Percentiles rank a stretch among this genome's conserved stretches.
These are phyloP conservation scores for Tyrophagus putrescentiae DNA, from an alignment of 1,140 invertebrate genomes.

Conservation along the genomic window DNA sequence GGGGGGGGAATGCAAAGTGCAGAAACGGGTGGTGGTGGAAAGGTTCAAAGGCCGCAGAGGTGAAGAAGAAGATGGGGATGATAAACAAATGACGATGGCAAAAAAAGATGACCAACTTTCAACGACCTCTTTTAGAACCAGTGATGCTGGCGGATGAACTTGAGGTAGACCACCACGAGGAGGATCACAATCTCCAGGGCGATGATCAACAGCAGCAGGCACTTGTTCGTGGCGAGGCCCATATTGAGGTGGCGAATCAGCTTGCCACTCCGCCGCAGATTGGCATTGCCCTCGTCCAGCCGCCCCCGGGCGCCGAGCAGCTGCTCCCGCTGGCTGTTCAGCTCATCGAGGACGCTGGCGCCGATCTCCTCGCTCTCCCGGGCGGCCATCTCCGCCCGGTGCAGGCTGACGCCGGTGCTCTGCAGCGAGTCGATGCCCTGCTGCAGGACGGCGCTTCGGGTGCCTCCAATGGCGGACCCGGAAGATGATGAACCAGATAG, in stretches of 20 bases:
- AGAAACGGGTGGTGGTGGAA: too few relatives aligned
- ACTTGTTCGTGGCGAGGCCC: conserved; percentile 49
- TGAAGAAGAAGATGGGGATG: too few relatives aligned
- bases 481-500: too few relatives aligned
- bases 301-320: conserved; percentile 43
- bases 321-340: conserved; percentile 47
- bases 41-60: too few relatives aligned
- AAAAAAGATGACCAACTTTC: too few relatives aligned
- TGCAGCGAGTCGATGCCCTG: conserved; percentile 45
- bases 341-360: conserved; percentile 50
- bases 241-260: conserved; percentile 46
- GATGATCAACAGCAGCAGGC: conserved; percentile 50
- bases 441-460: conserved; percentile 25
- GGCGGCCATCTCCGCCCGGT: conserved; percentile 52
- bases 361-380: conserved; percentile 62
- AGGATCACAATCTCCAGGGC: conserved; percentile 46
- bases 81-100: too few relatives aligned
- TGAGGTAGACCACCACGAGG: conserved; percentile 42
- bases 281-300: conserved; percentile 46
- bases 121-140: too few relatives aligned
- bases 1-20: too few relatives aligned
- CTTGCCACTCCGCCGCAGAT: conserved; percentile 42
- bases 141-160: conserved; percentile 30
- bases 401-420: conserved; percentile 47
- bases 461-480: not conserved